Evolutionary conservation across 2,888 invertebrate species (phyloP).

Genomic region (Blastobasis lacticolella): DNA sequence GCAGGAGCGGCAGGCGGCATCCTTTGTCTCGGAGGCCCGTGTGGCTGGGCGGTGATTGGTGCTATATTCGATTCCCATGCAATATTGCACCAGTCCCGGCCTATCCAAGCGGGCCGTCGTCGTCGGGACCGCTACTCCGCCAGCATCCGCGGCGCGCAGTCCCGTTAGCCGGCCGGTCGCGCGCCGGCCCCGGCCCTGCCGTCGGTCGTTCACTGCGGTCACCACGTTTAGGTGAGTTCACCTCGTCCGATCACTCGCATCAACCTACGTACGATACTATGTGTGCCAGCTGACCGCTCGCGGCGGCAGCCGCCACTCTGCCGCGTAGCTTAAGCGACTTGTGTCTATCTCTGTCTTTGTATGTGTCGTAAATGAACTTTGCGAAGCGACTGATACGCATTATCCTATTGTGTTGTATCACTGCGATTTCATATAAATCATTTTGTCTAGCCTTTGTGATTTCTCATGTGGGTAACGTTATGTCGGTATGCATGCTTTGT

Average conservation of each 20-base stretch:
- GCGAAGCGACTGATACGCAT: neutral
- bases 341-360: neutral
- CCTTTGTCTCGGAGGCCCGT: slow-evolving; percentile 65
- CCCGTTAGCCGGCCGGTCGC: slow-evolving; percentile 64
- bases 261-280: too few species aligned
- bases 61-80: slow-evolving; percentile 67
- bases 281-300: too few species aligned
- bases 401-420: neutral
- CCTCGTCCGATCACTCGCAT: too few species aligned
- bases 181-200: slow-evolving; percentile 3
- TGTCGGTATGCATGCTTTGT: too few species aligned
- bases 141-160: slow-evolving; percentile 69
- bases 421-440: too few species aligned
- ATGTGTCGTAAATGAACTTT: neutral
- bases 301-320: neutral
- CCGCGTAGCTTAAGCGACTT: neutral
- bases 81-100: slow-evolving; percentile 76
- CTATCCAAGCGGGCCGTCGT: slow-evolving; percentile 68
- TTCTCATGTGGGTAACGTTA: too few species aligned
- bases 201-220: slow-evolving; percentile 58
- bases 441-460: too few species aligned
- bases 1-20: slow-evolving; percentile 44
- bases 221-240: slow-evolving; percentile 44
- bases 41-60: slow-evolving; percentile 70
- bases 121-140: slow-evolving; percentile 58